Base-by-base conservation (phyloP, 2,888 invertebrate genomes). In the Thumatha senex region DNA sequence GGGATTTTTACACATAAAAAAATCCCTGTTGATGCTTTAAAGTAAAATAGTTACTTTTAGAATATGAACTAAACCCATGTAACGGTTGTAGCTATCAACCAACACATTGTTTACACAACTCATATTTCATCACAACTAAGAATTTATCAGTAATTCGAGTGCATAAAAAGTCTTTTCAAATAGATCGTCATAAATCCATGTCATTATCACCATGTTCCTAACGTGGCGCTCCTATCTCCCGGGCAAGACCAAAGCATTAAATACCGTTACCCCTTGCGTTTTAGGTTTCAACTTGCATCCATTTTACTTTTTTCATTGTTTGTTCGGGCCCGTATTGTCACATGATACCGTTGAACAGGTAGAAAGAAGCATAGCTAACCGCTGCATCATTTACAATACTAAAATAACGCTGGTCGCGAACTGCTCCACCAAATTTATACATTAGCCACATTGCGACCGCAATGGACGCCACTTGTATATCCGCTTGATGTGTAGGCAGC, bases 241-340 rank as follows among this genome's bases (percentile, higher is more conserved):
- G 11, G 31, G 31, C n/a, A 15, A 33, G 14, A 33, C 31, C 14
- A 7, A 33, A 15, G 42, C 15, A 5, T 42, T 33, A 42, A 33
- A 24, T 24, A 24, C 18, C 18, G 2, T 42, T 41, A 31, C 31
- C 31, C 30, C 41, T 41, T 31, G 41, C 13, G n/a, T 33, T 42
- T 42, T 4, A 42, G 14, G 15, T 15, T 42, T 42, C 14, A 12
- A 42, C 31, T 33, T 8, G 41, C 18, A n/a, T 31, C 14, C 8
- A 42, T 42, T 9, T n/a, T 14, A 13, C 14, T n/a, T 29, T 41
- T 40, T 10, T 34, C 44, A 44, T 24, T 24, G 35, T 44, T 44
- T 35, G 12, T 33, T 11, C 35, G 0, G 35, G 34, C 18, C 24
- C 18, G 24, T 24, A n/a, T 18, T 35, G 13, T 35, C 15, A 44